Conservation (phyloP, 1,140 invertebrate genomes). For the Portunus trituberculatus region DNA sequence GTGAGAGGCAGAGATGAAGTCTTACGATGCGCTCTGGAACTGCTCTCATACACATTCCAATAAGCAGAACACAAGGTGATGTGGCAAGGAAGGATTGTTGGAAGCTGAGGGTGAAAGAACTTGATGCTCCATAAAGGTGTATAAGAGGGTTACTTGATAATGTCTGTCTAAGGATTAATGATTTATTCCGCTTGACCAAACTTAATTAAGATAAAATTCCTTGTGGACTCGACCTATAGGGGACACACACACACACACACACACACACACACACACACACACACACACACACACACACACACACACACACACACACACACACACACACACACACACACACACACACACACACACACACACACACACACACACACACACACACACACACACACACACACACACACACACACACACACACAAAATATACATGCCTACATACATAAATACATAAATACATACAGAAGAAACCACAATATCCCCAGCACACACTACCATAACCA, state of each 20-base stretch:
- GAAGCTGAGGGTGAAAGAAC: too few species aligned
- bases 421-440: neutral
- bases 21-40: too few species aligned
- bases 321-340: conserved; percentile 1
- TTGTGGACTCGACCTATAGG: too few species aligned
- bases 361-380: conserved; percentile 20
- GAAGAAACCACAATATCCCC: too few species aligned
- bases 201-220: neutral
- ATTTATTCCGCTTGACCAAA: neutral
- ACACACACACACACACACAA: conserved; percentile 21
- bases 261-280: conserved; percentile 20
- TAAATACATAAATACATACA: neutral
- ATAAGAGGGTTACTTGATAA: neutral
- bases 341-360: conserved; percentile 20
- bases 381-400: conserved; percentile 20
- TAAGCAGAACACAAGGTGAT: too few species aligned
- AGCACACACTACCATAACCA: neutral
- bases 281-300: conserved; percentile 20
- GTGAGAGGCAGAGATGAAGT: too few species aligned
- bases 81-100: too few species aligned
- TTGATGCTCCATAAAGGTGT: neutral
- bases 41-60: too few species aligned
- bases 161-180: neutral
- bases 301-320: conserved; percentile 18
- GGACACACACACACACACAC: neutral